These are phyloP conservation scores for Prietella phreatophila DNA, from an alignment of 2,113 vertebrate species.

Conservation along the genomic window DNA sequence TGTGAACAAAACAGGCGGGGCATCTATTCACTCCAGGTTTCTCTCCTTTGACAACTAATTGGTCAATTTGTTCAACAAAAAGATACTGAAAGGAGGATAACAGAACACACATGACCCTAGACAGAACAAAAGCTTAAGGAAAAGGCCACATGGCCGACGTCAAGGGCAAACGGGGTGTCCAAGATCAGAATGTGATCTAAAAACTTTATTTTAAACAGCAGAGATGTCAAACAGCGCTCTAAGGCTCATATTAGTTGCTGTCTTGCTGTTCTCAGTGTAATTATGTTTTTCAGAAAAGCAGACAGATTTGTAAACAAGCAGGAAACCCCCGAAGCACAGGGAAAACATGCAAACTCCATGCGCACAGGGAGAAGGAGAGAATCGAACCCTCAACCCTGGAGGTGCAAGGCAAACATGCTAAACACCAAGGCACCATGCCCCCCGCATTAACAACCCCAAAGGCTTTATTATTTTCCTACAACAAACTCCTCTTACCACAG, in stretches of 20 bases:
- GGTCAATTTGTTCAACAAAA: conserved; percentile 5
- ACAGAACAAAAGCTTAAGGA: not conserved
- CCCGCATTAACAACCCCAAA: not conserved
- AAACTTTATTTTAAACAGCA: not conserved
- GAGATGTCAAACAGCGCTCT: not conserved
- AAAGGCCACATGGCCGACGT: not conserved
- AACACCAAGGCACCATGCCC: no score
- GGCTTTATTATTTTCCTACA: not conserved
- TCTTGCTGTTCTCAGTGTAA: not conserved
- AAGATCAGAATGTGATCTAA: not conserved
- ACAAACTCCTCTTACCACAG: not conserved
- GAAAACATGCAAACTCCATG: no score
- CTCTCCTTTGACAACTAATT: conserved; percentile 12
- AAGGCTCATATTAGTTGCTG: not conserved
- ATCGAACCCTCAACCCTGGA: no score
- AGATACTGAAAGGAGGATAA: not conserved
- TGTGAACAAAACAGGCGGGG: not conserved
- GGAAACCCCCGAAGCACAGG: no score
- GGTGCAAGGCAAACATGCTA: no score
- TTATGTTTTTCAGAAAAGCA: not conserved
- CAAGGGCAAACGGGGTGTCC: not conserved
- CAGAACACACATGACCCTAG: not conserved
- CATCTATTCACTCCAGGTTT: not conserved
- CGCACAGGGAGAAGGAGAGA: no score
- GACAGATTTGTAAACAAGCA: not conserved